Conservation (phyloP, 2,113 vertebrate species). For the Bothrops jararaca region DNA sequence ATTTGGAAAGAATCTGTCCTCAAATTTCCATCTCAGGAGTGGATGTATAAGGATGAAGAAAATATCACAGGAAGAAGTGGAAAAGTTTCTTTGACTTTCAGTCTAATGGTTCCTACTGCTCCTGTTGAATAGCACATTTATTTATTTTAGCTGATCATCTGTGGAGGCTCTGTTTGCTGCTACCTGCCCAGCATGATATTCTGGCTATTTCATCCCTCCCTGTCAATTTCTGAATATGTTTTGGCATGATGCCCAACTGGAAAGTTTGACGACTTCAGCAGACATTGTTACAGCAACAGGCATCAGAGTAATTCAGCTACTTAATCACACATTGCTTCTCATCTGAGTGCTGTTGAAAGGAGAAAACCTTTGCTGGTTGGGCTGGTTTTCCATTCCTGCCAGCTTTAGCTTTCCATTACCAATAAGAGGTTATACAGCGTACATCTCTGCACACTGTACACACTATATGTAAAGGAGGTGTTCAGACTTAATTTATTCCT, state of each 20-base stretch:
- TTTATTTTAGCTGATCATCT: slow-evolving; percentile 35
- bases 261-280: slow-evolving; percentile 45
- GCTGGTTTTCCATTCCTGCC: slow-evolving; percentile 65
- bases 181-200: slow-evolving; percentile 46
- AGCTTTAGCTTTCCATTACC: slow-evolving; percentile 64
- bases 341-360: slow-evolving; percentile 52
- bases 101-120: slow-evolving; percentile 47
- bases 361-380: slow-evolving; percentile 58
- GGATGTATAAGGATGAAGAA: slow-evolving; percentile 20
- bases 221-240: slow-evolving; percentile 53
- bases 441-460: slow-evolving; percentile 61
- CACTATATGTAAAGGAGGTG: slow-evolving; percentile 65
- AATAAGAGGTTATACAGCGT: slow-evolving; percentile 57
- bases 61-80: slow-evolving; percentile 8
- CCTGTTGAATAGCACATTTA: slow-evolving; percentile 45
- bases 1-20: slow-evolving; percentile 2
- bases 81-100: slow-evolving; percentile 21
- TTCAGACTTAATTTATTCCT: slow-evolving; percentile 72
- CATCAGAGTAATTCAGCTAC: slow-evolving; percentile 50
- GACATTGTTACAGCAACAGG: slow-evolving; percentile 53
- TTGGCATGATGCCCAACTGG: slow-evolving; percentile 52
- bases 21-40: slow-evolving; percentile 15
- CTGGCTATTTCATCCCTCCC: slow-evolving; percentile 46
- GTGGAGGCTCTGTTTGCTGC: slow-evolving; percentile 40
- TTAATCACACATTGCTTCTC: slow-evolving; percentile 53